These are phyloP conservation scores for Trogon melanurus DNA, from an alignment of 2,113 vertebrate genomes.

Conservation along the genomic window DNA sequence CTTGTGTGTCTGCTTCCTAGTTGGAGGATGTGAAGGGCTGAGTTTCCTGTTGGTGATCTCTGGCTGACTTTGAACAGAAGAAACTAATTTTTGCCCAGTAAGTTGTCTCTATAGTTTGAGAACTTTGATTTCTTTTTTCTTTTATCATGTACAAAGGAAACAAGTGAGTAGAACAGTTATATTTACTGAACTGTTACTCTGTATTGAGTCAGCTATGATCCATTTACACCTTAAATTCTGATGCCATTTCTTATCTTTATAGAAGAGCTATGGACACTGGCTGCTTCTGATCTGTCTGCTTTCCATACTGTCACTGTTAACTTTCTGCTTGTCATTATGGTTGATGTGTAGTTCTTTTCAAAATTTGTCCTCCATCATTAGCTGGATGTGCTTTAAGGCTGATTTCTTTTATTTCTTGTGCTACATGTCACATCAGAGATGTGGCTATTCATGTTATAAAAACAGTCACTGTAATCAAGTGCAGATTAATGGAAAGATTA, in stretches of 20 bases:
- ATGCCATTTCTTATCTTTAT: background rate
- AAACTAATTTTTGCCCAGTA: background rate
- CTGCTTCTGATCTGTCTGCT: background rate
- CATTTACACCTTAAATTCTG: background rate
- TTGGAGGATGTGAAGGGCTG: background rate
- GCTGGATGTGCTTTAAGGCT: background rate
- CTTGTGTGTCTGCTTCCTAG: background rate
- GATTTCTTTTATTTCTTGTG: background rate
- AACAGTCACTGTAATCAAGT: background rate
- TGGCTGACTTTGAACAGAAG: background rate
- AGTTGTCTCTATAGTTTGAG: background rate
- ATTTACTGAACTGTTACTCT: background rate
- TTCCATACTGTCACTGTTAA: background rate
- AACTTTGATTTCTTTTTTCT: background rate
- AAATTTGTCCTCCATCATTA: background rate
- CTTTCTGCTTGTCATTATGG: background rate
- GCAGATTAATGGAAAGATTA: slow-evolving; percentile 12
- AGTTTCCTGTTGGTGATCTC: background rate
- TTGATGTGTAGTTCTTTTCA: background rate
- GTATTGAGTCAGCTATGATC: background rate
- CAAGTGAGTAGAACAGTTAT: background rate
- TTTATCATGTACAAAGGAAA: background rate
- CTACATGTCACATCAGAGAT: background rate
- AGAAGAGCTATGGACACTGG: background rate
- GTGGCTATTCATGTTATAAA: background rate